Base-by-base conservation (phyloP, 2,888 invertebrate genomes). In the Microchrysa polita region DNA sequence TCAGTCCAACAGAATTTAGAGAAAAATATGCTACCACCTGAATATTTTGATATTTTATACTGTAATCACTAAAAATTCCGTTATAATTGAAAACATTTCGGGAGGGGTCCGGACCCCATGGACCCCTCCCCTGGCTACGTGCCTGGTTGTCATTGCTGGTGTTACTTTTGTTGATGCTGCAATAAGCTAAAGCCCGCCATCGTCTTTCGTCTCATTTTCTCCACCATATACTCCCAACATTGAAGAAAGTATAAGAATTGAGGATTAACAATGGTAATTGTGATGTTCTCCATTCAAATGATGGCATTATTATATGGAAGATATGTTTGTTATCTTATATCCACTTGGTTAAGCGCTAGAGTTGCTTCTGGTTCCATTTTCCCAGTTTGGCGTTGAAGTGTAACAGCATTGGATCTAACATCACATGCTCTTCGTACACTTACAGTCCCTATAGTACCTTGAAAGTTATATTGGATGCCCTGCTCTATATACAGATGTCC, bases 231-330 rank as follows among this genome's bases (percentile, higher is more conserved):
- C 48, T n/a, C 40, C 40, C 2, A 16, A 40, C 40, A 12, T 9
- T 23, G 40, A 40, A n/a, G 67, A 57, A 67, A 75, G 74, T 67
- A 34, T 34, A 72, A 74, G 75, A 75, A 74, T 72, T 60, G 72
- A 74, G 75, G 75, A 75, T 74, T 75, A 74, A 75, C 75, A 74
- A 74, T 75, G 75, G 75, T 75, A 75, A 75, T 75, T 75, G 75
- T 75, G 75, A 75, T 75, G 75, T 75, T 74, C 72, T 72, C 75
- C 67, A 74, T 75, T 75, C 75, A 75, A 75, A 75, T 75, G 75
- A 75, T 75, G 74, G 75, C 75, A 74, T 74, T 75, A 75, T 75
- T 75, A 75, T 75, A 75, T 75, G 61, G 75, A 67, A 55, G 75
- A 75, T 75, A 74, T 74, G 75, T 74, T 75, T 73, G 74, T 74